Base-by-base conservation (phyloP, 2,113 vertebrate genomes). In the Leucopsar rothschildi region DNA sequence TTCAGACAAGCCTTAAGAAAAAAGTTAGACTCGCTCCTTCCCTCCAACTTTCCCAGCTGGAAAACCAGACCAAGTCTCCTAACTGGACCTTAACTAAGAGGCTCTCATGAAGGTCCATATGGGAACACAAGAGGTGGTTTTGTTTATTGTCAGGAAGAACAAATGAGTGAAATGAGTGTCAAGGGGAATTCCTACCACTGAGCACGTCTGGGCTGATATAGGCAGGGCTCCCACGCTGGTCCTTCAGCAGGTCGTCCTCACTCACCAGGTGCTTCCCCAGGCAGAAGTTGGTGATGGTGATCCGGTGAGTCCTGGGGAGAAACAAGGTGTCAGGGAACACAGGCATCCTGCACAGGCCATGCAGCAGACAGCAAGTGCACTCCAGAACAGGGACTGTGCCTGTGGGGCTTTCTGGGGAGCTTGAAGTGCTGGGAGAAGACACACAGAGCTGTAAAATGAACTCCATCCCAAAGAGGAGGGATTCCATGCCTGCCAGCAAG, bases 241-340 rank as follows among this genome's bases (percentile, higher is more conserved):
- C 99, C 96, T 99, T 99, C 96, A 99, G 98, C 86, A 99, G 98
- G 97, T 99, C 99, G 3, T 99, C 99, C 90, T 99, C 99, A 1
- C 99, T 99, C 97, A 99, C 99, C 35, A 99, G 98, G 97, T 99
- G 99, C 96, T 99, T 99, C 68, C 99, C 99, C 17, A 99, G 98
- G 97, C 99, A 99, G 98, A 99, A 99, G 98, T 99, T 99, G 45
- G 99, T 99, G 96, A 99, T 99, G 81, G 99, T 99, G 97, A 99
- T 99, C 82, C 99, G 96, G 79, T 99, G 99, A 56, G 99, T 99
- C 97, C 99, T 99, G 92, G 13, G 52, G 60, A 72, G 55, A 6
- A 15, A 92, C 65, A 77, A 25, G 45, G 21, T 5, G 69, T 23
- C 50, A 55, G 87, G 80, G 66, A 90, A 23, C 70, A 59, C 3